Conservation (phyloP, 1,140 invertebrate genomes). For the Hyposmocoma kahamanoa region DNA sequence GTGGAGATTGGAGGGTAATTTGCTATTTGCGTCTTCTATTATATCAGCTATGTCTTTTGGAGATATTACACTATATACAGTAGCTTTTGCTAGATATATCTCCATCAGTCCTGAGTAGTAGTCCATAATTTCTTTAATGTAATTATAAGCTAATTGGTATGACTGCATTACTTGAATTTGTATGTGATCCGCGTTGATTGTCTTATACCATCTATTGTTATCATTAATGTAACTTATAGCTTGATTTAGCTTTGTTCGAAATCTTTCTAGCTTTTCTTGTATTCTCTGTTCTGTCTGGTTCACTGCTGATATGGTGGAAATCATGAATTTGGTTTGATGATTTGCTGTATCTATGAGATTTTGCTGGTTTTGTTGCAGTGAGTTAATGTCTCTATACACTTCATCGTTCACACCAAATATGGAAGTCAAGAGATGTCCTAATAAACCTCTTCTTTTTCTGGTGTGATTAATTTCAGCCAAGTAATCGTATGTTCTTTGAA, state of each 20-base stretch:
- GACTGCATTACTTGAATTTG: constrained; percentile 2
- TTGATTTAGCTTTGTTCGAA: constrained; percentile 1
- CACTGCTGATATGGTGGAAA: constrained; percentile 1
- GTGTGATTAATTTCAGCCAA: background rate
- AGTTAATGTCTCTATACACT: constrained; percentile 2
- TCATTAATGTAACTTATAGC: constrained; percentile 1
- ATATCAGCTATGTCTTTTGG: constrained; percentile 1
- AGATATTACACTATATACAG: constrained; percentile 1
- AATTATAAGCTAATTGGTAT: constrained; percentile 1
- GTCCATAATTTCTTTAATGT: background rate
- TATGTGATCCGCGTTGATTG: background rate
- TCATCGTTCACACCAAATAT: constrained; percentile 4
- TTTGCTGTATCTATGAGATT: constrained; percentile 1
- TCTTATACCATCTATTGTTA: constrained; percentile 3
- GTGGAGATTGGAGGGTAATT: constrained; percentile 7
- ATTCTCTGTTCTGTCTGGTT: background rate
- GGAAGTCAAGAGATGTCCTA: constrained; percentile 1
- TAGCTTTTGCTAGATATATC: constrained; percentile 3
- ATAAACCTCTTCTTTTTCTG: constrained; percentile 1
- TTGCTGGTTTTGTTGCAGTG: constrained; percentile 2
- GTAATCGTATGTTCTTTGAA: background rate
- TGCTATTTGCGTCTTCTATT: constrained; percentile 5
- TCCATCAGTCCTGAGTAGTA: constrained; percentile 2
- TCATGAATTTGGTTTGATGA: constrained; percentile 4
- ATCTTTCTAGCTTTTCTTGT: constrained; percentile 1